A percentile compares a stretch with the other conserved stretches of the same genome.
These are phyloP conservation scores for Mormyrus proboscirostris DNA, from an alignment of 2,797 vertebrate species.

Conservation along the genomic window DNA sequence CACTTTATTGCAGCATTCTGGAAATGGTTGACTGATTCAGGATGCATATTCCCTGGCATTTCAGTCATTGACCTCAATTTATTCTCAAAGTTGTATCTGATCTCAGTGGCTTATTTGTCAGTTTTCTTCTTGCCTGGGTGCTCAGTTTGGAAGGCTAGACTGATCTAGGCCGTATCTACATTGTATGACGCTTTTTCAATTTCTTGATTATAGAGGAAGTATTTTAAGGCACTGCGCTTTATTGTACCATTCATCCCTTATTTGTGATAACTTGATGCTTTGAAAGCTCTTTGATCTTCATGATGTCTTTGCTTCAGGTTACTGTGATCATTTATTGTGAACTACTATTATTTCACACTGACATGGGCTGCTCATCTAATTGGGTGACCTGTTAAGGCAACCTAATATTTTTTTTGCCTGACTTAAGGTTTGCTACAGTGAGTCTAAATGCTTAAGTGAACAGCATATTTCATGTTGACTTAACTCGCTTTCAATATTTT, in stretches of 20 bases:
- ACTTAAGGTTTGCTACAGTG: not conserved
- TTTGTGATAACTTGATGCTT: conserved; percentile 6
- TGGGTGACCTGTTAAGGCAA: not conserved
- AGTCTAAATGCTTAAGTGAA: not conserved
- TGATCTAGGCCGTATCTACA: not conserved
- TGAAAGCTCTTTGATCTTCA: conserved; percentile 4
- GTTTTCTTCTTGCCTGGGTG: not conserved
- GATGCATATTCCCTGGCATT: not conserved
- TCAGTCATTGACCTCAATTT: not conserved
- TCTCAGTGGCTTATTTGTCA: not conserved
- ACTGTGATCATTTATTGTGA: not conserved
- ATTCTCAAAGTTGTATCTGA: not conserved
- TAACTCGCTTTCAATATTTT: not conserved
- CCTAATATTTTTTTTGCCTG: not conserved
- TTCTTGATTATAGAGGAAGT: not conserved
- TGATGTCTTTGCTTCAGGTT: not conserved
- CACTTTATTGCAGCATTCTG: not conserved
- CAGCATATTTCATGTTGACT: not conserved
- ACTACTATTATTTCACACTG: not conserved
- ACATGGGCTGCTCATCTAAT: not conserved
- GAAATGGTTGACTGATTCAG: not conserved
- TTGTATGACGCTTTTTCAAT: not conserved
- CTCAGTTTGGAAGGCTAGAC: not conserved
- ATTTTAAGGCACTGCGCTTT: not conserved
- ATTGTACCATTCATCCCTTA: not conserved